These are phyloP conservation scores for Protobothrops flavoviridis DNA, from an alignment of 2,113 vertebrate species.

Conservation along the genomic window DNA sequence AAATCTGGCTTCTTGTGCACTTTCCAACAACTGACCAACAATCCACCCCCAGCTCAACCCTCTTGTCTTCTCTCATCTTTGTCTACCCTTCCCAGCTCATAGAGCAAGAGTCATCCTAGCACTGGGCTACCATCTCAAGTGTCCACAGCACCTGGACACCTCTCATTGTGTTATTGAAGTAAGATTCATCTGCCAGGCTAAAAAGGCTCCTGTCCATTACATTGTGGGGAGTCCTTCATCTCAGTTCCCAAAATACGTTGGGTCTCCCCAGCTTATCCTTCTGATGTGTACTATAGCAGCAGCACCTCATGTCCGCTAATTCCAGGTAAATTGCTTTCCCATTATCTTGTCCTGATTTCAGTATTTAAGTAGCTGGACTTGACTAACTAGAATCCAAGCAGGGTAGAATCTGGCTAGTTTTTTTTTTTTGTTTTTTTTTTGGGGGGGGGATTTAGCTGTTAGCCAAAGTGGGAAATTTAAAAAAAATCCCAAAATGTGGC, in stretches of 20 bases:
- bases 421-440: too few species aligned
- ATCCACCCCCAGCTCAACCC: not conserved
- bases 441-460: not conserved
- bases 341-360: slow-evolving; percentile 44
- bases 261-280: slow-evolving; percentile 16
- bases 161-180: not conserved
- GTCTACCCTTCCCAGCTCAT: not conserved
- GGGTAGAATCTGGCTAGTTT: not conserved
- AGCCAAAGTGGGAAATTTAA: not conserved
- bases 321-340: slow-evolving; percentile 55
- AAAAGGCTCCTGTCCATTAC: not conserved
- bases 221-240: not conserved
- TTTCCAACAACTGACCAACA: not conserved
- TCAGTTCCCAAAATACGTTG: not conserved
- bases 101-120: not conserved
- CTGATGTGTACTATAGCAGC: not conserved
- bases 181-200: not conserved
- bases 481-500: not conserved
- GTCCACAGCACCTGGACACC: not conserved
- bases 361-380: not conserved
- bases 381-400: not conserved
- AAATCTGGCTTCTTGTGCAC: not conserved
- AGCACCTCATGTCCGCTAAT: slow-evolving; percentile 42
- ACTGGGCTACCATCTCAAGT: not conserved
- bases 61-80: not conserved